These are phyloP conservation scores for Phyllopteryx taeniolatus DNA, from an alignment of 2,113 vertebrate species.

Conservation along the genomic window DNA sequence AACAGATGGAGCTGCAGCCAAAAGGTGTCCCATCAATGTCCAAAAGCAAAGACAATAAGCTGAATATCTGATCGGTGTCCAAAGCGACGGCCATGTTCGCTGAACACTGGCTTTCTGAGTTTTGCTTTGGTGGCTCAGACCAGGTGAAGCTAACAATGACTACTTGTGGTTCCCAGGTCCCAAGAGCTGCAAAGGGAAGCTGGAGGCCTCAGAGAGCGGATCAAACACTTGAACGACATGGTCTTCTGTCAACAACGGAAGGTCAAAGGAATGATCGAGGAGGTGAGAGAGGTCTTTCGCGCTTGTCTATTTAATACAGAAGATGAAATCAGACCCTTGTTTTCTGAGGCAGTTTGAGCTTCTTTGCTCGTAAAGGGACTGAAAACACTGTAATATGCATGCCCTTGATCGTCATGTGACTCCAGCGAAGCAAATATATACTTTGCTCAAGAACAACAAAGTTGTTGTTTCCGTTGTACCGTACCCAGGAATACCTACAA, in stretches of 20 bases:
- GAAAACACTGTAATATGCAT: no score
- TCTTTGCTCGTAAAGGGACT: no score
- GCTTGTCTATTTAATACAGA: neutral
- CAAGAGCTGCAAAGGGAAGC: constrained; percentile 81
- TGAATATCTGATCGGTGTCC: constrained; percentile 44
- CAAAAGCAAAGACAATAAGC: neutral
- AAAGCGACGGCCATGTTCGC: neutral
- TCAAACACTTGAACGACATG: constrained; percentile 96
- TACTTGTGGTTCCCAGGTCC: constrained; percentile 70
- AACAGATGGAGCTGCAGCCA: constrained; percentile 47
- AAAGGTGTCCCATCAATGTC: constrained; percentile 71
- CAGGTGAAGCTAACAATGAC: neutral
- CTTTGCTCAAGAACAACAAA: no score
- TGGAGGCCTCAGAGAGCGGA: constrained; percentile 84
- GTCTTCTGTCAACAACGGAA: constrained; percentile 98
- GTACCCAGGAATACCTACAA: no score
- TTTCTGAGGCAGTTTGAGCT: no score
- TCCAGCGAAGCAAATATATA: no score
- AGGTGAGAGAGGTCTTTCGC: constrained; percentile 75
- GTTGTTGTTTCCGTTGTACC: no score
- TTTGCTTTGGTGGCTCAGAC: neutral
- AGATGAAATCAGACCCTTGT: neutral
- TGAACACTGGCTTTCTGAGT: constrained; percentile 8
- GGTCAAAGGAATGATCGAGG: constrained; percentile 96
- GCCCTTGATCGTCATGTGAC: no score